Conservation (phyloP, 2,888 invertebrate species). For the Drosophila kambysellisi region DNA sequence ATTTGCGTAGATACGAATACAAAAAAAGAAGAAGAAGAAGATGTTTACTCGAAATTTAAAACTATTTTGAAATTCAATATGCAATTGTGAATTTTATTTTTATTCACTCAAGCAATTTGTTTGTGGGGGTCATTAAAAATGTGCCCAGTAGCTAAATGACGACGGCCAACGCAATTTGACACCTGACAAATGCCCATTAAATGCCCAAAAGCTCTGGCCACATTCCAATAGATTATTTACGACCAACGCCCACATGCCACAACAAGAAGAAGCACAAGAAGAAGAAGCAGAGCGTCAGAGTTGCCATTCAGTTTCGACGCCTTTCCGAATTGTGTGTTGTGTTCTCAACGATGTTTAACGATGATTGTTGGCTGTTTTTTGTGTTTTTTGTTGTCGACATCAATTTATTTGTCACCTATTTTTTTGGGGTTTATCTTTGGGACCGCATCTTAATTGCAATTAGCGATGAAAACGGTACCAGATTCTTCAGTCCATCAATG, state of each 20-base stretch:
- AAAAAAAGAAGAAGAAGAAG: too few relatives aligned
- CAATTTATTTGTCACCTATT: conserved; percentile 65
- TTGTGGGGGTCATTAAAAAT: conserved; percentile 1
- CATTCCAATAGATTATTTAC: conserved; percentile 43
- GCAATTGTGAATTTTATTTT: neutral
- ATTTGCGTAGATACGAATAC: neutral
- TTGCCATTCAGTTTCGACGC: conserved; percentile 53
- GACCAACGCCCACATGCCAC: conserved; percentile 47
- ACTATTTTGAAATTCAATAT: neutral
- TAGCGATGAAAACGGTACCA: conserved; percentile 69
- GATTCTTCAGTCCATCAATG: conserved; percentile 4
- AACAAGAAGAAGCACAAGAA: neutral
- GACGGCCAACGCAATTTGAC: conserved; percentile 15
- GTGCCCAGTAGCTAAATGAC: conserved; percentile 25
- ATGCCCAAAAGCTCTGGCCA: conserved; percentile 5
- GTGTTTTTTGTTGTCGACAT: conserved; percentile 41
- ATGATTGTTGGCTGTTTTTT: neutral
- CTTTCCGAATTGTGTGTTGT: conserved; percentile 14
- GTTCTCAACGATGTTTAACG: neutral
- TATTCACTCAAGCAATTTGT: neutral
- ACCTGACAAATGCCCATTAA: conserved; percentile 27
- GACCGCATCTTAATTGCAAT: conserved; percentile 74
- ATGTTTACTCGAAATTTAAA: neutral
- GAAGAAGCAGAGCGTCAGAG: neutral
- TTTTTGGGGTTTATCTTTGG: conserved; percentile 40